Evolutionary conservation across 2,888 invertebrate genomes (phyloP), one percentile per base, ranked within the genome.

Genomic region (Lottia scabra): DNA sequence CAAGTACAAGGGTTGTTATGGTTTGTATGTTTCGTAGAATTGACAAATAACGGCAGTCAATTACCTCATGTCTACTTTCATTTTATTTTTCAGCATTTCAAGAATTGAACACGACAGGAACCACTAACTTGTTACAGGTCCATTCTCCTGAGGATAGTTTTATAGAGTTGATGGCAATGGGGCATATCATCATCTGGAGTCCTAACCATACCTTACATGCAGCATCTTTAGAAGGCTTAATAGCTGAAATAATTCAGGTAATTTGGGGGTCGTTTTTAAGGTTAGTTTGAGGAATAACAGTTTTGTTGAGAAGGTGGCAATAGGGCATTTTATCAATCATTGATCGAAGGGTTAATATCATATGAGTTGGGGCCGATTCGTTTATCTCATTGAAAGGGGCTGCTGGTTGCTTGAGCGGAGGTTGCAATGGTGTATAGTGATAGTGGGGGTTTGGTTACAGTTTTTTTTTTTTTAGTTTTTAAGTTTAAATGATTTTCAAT

Each of bases 181-280:
- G 90, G 62, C 84, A 88, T 13, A 89, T 91, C n/a, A 81, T 89
- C 23, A 87, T 88, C 74, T 83, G 85, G 74, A 87, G 88, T 69
- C 83, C 84, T 44, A 88, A 88, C 62, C 85, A 87, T 62, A 85
- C 87, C 26, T 80, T 91, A 65, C 91, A 91, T 65, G 91, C 92
- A 65, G 86, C 87, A 1, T 91, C 92, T 4, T 89, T 92, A 8
- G 92, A 92, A 82, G 91, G 91, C 19, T 89, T 92, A 26, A 89
- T 92, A 67, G 89, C 91, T 64, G 90, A 91, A 76, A 89, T 92
- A 65, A 90, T 92, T 65, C 84, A 87, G 84, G 89, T 88, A 76
- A 62, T 6, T 38, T 38, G 10, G 38, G 6, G 38, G 38, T 38
- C 10, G 38, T 38, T 38, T 38, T 10, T 30, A 2, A n/a, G n/a